These are phyloP conservation scores for Myotis yumanensis DNA, from an alignment of 2,113 vertebrate genomes.

Conservation along the genomic window DNA sequence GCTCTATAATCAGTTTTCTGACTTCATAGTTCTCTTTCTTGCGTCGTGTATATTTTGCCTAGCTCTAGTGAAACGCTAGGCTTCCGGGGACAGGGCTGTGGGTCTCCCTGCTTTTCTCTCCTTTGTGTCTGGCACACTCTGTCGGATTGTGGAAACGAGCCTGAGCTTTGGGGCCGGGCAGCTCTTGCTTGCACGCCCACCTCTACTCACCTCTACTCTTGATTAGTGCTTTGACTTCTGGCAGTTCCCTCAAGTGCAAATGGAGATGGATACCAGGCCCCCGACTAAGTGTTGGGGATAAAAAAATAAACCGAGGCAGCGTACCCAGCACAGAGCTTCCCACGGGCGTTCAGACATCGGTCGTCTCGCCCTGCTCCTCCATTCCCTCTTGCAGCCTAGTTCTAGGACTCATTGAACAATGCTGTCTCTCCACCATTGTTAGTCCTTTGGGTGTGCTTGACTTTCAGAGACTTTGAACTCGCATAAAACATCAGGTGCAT, in stretches of 20 bases:
- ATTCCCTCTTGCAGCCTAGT: rapidly evolving
- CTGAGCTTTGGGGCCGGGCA: not conserved
- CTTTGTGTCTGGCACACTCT: not conserved
- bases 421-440: not conserved
- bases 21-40: not conserved
- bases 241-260: not conserved
- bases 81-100: not conserved
- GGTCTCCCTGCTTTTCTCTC: not conserved
- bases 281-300: not conserved
- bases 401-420: not conserved
- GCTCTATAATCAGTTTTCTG: not conserved
- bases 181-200: not conserved
- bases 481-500: not conserved
- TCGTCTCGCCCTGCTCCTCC: not conserved
- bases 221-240: not conserved
- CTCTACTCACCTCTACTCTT: not conserved
- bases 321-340: not conserved
- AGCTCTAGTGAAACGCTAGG: not conserved
- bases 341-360: not conserved
- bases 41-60: not conserved
- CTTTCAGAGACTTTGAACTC: not conserved
- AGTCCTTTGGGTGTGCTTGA: not conserved
- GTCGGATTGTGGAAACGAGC: not conserved
- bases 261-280: not conserved
- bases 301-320: not conserved